Evolutionary conservation across 92 coral and sea anemone species (phyloP), one percentile per base, ranked within the genome.

Genomic region (Zoanthus sociatus): DNA sequence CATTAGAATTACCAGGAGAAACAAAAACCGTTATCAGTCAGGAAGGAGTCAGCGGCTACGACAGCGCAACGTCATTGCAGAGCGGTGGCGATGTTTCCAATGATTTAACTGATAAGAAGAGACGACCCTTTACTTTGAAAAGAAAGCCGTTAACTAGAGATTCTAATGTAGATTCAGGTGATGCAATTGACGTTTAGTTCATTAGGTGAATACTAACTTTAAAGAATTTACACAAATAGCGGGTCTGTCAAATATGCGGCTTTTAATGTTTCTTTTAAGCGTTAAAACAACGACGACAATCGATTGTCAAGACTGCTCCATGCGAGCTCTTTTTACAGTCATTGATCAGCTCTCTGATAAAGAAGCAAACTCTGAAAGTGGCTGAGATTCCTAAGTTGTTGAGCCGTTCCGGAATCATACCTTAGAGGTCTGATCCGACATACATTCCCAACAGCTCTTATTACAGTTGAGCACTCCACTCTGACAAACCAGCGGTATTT

Each of bases 101-200:
- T 67, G 85, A 81, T n/a, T 81, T 61, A 3, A 42, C 73, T 17
- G 73, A 47, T 81, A 67, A 6, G 20, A 81, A 42, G 16, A 81
- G 75, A 81, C 85, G 76, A 9, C 85, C 85, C 0, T 81, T 81
- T 45, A 20, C 75, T 37, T 46, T 81, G 74, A 81, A 81, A 42
- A 63, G 85, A 73, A 81, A 66, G 50, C 85, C 85, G 9, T 70
- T 81, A 37, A 68, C 47, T 42, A 56, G 85, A 30, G 60, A 66
- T 81, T 81, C 75, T 45, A 81, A 81, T 46, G 74, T 81, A 32
- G 85, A 81, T 81, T 45, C 85, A 81, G 85, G 74, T 81, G 85
- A 81, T 63, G 44, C 32, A 18, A 14, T 81, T 64, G 74, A 81
- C 31, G 85, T 81, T 20, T 81, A 81, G 46, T 20, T 66, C 11